Base-by-base conservation (phyloP, 2,113 vertebrate species). In the Physeter macrocephalus region DNA sequence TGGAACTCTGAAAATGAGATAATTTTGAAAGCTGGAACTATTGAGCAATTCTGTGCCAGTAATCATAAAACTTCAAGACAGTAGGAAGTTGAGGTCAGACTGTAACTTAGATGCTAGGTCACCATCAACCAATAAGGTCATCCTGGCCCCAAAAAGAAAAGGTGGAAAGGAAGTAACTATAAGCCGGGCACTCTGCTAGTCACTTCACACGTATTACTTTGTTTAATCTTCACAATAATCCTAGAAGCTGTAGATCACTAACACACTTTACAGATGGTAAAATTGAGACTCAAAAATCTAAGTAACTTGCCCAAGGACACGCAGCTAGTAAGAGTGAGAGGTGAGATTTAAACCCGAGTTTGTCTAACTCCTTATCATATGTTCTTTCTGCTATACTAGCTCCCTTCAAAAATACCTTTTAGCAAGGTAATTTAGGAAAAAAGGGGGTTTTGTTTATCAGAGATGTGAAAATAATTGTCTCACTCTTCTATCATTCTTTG, bases 381-480 rank as follows among this genome's bases (percentile, higher is more conserved):
- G n/a, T 25, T 92, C 7, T 92, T 94, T 80, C 59, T 96, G 21
- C 31, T 93, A 52, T 93, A 81, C 34, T 8, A 66, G 43, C 43
- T 95, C 25, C 81, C 86, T 89, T 95, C 23, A 83, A 95, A 95
- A 95, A 59, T 52, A 71, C 13, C 27, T 88, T 94, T 94, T 3
- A 90, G 34, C 77, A 84, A 57, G 61, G 11, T 85, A 86, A 97
- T 90, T 95, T 90, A 84, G 67, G 25, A 46, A 11, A 59, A 88
- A 61, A 31, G 46, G 29, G 7, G 6, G 39, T 25, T 46, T 96
- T 88, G 81, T 75, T 98, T 93, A 64, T 88, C 41, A 94, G 69
- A 94, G 54, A 95, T 46, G 34, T 36, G 12, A 95, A 90, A 67
- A 71, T 89, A 96, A 91, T 85, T 96, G 72, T 90, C 67, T 95